Evolutionary conservation across 2,888 invertebrate genomes (phyloP), one percentile per base, ranked within the genome.

Genomic region (Drosophila hamatofila): DNA sequence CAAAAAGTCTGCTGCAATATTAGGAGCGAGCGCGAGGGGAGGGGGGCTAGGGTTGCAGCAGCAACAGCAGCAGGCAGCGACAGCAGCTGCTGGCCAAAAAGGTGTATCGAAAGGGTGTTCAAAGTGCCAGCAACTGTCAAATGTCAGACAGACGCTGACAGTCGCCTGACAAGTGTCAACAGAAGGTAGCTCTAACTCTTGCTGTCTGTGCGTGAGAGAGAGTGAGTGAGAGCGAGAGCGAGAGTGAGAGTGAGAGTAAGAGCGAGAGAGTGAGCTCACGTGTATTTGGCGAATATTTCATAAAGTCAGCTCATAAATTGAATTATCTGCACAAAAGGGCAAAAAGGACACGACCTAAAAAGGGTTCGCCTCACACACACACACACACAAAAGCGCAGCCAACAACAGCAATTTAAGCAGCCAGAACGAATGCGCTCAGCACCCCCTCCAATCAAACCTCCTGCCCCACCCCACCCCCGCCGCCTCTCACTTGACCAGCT

Each of bases 111-210:
- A 77, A 77, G 77, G 76, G 77, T 77, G 77, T 73, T 66, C 73
- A 62, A 63, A 77, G 75, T 72, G 78, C 77, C 79, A 72, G 72
- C 71, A 83, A 81, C 85, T 86, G 86, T 86, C 86, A 86, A 85
- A 88, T 78, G 88, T 86, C 83, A 83, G 76, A 81, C 79, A 76
- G 76, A 70, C 78, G 78, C 69, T 81, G 84, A 85, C 83, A 83
- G 83, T 72, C 78, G 78, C 74, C 87, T 86, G 86, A 87, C 86
- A 88, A 88, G 86, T 88, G 88, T 86, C 86, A 83, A 83, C 86
- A 86, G 62, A 67, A 67, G 78, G 58, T 79, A 79, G 66, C 64
- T 64, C 49, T 21, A 12, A 21, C 18, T 21, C 18, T 12, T 60
- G 11, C n/a, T 42, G 16, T 14, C 18, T 51, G 33, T 12, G 51